Percentiles rank a stretch among this genome's conserved stretches.
phyloP scores from a whole-genome alignment of 2,797 vertebrate genomes.

The Melanotaenia nigrans region DNA sequence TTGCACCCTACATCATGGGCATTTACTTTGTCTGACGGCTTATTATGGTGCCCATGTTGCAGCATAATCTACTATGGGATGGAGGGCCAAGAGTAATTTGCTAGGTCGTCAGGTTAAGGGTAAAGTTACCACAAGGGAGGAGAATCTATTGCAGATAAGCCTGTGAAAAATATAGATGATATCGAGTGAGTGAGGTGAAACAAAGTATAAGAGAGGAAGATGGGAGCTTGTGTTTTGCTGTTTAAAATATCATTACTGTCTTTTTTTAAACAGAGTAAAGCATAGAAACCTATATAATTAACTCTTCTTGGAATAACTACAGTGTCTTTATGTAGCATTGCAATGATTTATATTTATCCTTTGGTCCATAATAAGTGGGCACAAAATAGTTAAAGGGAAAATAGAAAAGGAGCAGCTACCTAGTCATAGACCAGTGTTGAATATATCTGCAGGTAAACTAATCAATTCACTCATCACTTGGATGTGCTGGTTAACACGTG shows the following conservation, averaged over 20 bases:
- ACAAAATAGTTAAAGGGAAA: slow-evolving; percentile 1
- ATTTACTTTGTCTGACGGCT: slow-evolving; percentile 85
- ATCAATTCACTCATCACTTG: slow-evolving; percentile 48
- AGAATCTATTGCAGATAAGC: slow-evolving; percentile 65
- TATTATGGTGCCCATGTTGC: slow-evolving; percentile 80
- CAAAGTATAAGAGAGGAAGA: slow-evolving; percentile 1
- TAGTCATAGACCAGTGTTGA: slow-evolving; percentile 25
- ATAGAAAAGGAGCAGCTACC: neutral
- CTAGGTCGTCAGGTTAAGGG: slow-evolving; percentile 78
- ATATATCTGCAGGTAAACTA: slow-evolving; percentile 33
- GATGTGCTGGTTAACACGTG: slow-evolving; percentile 40
- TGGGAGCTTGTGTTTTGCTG: neutral
- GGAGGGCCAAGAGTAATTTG: slow-evolving; percentile 80
- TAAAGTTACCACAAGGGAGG: slow-evolving; percentile 79
- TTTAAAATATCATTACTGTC: slow-evolving; percentile 16
- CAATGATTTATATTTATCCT: neutral
- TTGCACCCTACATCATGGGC: slow-evolving; percentile 80
- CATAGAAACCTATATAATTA: neutral
- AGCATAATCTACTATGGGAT: slow-evolving; percentile 81
- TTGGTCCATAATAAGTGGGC: too few species aligned
- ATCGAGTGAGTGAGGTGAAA: slow-evolving; percentile 17
- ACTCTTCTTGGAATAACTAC: neutral
- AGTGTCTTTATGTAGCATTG: slow-evolving; percentile 18
- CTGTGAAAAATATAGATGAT: slow-evolving; percentile 61
- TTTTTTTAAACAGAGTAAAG: neutral